phyloP scores from a whole-genome alignment of 2,888 invertebrate species.

The Salpingus planirostris region DNA sequence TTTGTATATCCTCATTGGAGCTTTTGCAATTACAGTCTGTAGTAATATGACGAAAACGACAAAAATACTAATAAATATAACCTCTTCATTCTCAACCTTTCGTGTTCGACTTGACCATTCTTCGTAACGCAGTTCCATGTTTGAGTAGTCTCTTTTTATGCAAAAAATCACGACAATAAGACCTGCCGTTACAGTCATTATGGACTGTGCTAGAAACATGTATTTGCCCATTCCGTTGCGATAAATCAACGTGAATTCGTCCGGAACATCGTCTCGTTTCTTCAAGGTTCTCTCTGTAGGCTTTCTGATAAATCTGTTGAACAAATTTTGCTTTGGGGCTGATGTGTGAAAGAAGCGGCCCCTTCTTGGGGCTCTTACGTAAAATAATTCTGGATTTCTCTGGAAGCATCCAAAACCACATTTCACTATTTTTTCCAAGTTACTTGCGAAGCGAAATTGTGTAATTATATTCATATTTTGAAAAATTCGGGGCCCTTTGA shows the following conservation, averaged over 20 bases:
- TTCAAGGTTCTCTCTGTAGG: conserved; percentile 18
- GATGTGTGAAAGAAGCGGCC: not conserved
- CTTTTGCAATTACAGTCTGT: not conserved
- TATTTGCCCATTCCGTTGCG: conserved; percentile 29
- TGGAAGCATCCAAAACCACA: too few relatives aligned
- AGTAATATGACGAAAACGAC: not conserved
- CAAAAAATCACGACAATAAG: conserved; percentile 16
- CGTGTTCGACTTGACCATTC: conserved; percentile 8
- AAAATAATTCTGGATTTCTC: too few relatives aligned
- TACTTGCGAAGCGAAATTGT: too few relatives aligned
- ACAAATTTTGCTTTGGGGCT: not conserved
- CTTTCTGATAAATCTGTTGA: conserved; percentile 17
- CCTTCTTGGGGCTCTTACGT: too few relatives aligned
- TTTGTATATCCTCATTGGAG: not conserved
- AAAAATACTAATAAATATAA: not conserved
- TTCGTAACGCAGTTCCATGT: conserved; percentile 3
- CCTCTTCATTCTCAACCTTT: not conserved
- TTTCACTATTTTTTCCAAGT: too few relatives aligned
- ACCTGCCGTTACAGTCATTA: conserved; percentile 19
- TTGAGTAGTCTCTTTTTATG: conserved; percentile 8
- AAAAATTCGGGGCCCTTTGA: not conserved
- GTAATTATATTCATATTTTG: conserved; percentile 7
- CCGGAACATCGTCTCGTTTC: conserved; percentile 30
- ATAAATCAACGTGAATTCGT: conserved; percentile 33
- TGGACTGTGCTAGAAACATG: conserved; percentile 25